Evolutionary conservation across 1,140 invertebrate species (phyloP), one percentile per base, ranked within the genome.

Genomic region (Heliconius hermathena): DNA sequence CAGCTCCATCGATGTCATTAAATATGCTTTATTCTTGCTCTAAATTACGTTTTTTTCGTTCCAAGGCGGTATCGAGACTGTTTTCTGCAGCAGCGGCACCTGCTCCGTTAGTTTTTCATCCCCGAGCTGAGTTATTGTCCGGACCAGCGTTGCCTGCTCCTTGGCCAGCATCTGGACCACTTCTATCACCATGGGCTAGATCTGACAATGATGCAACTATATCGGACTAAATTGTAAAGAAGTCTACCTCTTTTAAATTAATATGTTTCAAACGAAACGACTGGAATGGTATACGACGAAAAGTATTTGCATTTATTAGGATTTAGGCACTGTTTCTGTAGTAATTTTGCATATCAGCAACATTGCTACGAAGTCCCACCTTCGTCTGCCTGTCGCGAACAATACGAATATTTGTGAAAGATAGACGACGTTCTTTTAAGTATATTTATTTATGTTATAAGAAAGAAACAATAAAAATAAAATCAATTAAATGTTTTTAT

Each of bases 181-280:
- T 91, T 3, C 85, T 94, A 3, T 93, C 91, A 18, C 93, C 91
- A 0, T 94, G 93, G 93, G 93, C 82, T 8, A 88, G 93, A 82
- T 94, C 93, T 33, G 93, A 93, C 83, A 89, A 93, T 72, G 93
- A 92, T n/a, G 88, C 91, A 3, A 88, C 88, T 9, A 92, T 94
- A 22, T 87, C 92, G 33, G 91, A 94, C 76, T 94, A 89, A 82
- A 36, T n/a, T 74, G 2, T 76, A 41, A 52, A 54, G 20, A 66
- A 66, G 41, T 46, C 2, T 78, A 66, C 60, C 60, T 66, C 60
- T 29, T 26, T 16, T 66, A 29, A 29, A 29, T 66, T 66, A 8
- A 66, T 66, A 22, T 11, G 60, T 66, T 13, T 29, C 1, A 57
- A 74, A 74, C 54, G 77, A 73, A 73, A 73, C 33, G 36, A 60